These are phyloP conservation scores for Ephestia elutella DNA, from an alignment of 1,140 invertebrate species.

Conservation along the genomic window DNA sequence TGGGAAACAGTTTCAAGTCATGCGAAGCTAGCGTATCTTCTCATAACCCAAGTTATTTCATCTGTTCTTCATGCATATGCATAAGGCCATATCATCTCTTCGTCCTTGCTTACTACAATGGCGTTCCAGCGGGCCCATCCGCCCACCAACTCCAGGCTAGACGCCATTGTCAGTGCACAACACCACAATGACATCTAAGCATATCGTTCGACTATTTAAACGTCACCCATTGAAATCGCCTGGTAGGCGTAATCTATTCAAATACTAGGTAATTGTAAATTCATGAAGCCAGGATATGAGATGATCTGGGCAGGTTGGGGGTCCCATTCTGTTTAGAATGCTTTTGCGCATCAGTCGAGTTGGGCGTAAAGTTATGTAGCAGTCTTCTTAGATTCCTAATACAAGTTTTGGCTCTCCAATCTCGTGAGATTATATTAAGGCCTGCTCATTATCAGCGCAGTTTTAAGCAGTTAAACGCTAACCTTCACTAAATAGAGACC, in stretches of 20 bases:
- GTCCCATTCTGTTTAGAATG: neutral
- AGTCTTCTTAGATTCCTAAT: too few species aligned
- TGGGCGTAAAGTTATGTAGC: neutral
- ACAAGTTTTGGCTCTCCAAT: too few species aligned
- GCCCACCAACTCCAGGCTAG: neutral
- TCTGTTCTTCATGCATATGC: neutral
- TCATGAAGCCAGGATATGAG: neutral
- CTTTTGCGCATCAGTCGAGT: neutral
- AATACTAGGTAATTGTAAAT: neutral
- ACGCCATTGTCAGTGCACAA: neutral
- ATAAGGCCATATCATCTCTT: neutral
- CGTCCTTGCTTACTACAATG: slow-evolving; percentile 1
- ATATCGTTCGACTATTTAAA: neutral
- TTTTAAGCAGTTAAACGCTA: too few species aligned
- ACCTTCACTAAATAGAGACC: too few species aligned
- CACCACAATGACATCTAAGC: neutral
- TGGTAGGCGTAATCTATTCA: neutral
- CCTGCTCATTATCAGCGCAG: too few species aligned
- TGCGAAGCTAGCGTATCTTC: too few species aligned
- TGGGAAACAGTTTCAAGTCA: too few species aligned
- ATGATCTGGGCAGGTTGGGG: neutral
- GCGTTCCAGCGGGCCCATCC: neutral
- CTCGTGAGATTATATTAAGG: too few species aligned
- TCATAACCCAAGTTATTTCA: neutral
- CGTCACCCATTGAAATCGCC: neutral